Evolutionary conservation across 2,113 vertebrate genomes (phyloP), one percentile per base, ranked within the genome.

Genomic region (Sporophila hypoxantha): DNA sequence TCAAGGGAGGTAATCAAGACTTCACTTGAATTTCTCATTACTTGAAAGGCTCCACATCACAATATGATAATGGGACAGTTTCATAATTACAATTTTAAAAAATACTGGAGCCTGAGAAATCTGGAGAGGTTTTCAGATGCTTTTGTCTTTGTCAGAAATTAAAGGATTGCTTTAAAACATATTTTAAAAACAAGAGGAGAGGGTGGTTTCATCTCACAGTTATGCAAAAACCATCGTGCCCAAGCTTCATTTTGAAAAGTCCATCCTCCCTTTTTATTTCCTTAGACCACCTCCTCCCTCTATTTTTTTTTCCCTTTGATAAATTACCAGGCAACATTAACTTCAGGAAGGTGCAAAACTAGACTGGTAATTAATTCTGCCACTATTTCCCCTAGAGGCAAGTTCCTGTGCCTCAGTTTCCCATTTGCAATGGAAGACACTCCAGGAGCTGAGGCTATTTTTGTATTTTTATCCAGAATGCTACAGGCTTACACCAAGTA

Each of bases 1-100:
- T 94, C 95, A 75, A 41, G 92, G 87, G 94, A 95, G 76, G 89
- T 87, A 95, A 95, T 95, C 95, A 95, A 94, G 89, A 62, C 76
- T 92, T 94, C 94, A 89, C 82, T 92, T 94, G 93, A 87, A 94
- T 93, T 93, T 75, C 91, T 93, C 93, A 87, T 93, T 94, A 94
- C 92, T 92, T 95, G 87, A 95, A 94, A 95, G 87, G 92, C 85
- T 93, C 65, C 3, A 20, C 90, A 93, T 87, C 93, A 94, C 92
- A 93, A 93, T 93, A 93, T 91, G 94, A 88, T 93, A 96, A 94
- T 95, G 78, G 91, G 90, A 74, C 94, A 90, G 88, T 92, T 92
- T 82, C 68, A 79, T 92, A 93, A 95, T 93, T 88, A 90, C 82
- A 82, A 84, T 82, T 90, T 17, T 27, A 92, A 65, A 61, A 85